A percentile compares a stretch with the other conserved stretches of the same genome.
phyloP scores from a whole-genome alignment of 2,113 vertebrate genomes.

The Poeciliopsis occidentalis region DNA sequence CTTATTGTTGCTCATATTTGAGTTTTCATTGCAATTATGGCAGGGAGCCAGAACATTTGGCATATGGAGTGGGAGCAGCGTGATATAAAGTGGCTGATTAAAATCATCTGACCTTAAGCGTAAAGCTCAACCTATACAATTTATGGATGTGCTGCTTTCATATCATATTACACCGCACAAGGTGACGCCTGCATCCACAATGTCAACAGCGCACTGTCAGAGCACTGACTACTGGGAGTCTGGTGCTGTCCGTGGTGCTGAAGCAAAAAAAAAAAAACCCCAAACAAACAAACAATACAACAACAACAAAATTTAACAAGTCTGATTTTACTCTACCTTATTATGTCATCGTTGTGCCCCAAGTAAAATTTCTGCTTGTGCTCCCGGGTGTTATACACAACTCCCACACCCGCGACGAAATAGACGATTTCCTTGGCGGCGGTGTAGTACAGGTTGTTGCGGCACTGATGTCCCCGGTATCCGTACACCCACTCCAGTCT shows the following conservation, averaged over 20 bases:
- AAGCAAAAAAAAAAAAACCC: slow-evolving; percentile 31
- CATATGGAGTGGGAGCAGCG: slow-evolving; percentile 15
- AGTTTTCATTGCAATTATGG: not conserved
- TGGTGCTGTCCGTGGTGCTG: slow-evolving; percentile 68
- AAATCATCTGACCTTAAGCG: not conserved
- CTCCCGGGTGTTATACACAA: slow-evolving; percentile 97
- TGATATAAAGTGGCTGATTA: not conserved
- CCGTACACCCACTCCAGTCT: too few relatives aligned
- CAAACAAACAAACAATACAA: too few relatives aligned
- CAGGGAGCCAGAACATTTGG: not conserved
- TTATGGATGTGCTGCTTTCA: too few relatives aligned
- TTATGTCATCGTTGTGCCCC: slow-evolving; percentile 98
- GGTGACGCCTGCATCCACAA: slow-evolving; percentile 55
- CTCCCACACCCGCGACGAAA: slow-evolving; percentile 96
- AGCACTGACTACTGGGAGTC: not conserved
- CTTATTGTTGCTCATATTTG: not conserved
- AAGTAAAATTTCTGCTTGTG: slow-evolving; percentile 99
- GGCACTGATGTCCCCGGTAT: too few relatives aligned
- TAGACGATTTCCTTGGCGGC: slow-evolving; percentile 98
- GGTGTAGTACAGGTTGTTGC: too few relatives aligned
- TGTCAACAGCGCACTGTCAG: slow-evolving; percentile 33
- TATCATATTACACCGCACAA: slow-evolving; percentile 58
- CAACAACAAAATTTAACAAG: not conserved
- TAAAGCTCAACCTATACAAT: too few relatives aligned
- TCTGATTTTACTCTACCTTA: slow-evolving; percentile 84